Evolutionary conservation across 2,797 vertebrate species (phyloP), one percentile per base, ranked within the genome.

Genomic region (Chloroceryle inda): DNA sequence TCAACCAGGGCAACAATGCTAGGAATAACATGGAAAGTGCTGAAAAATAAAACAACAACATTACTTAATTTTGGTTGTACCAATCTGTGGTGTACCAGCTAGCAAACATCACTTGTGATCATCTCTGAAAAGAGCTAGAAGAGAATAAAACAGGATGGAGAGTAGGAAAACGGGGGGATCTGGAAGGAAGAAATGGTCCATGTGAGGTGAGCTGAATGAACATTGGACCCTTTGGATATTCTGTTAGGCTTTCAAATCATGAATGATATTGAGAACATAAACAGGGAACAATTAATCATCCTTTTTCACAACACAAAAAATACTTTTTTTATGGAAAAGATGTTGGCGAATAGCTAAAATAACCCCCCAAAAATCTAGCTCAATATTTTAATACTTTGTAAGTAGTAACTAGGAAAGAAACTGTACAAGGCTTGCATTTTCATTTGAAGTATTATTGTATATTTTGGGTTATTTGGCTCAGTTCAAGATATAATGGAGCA

Each of bases 401-500:
- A 79, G 33, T 38, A 61, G 29, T 31, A 93, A 45, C 44, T 38
- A 22, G 59, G 85, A 86, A 73, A 69, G 63, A 18, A 72, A 59
- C 47, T 69, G 20, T 66, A 13, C 24, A 47, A 64, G n/a, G 20
- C 37, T 12, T 73, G 53, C 27, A 20, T 67, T 94, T 94, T 69
- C 18, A 71, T 52, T 68, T 84, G 76, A 90, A 61, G 23, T 42
- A 56, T 69, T 75, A 42, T 38, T 64, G 52, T 50, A 3, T 88
- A 38, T 96, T 96, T 92, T 82, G 82, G 80, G 88, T 93, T 42
- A 35, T 85, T 94, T 92, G 66, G 63, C 53, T 96, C 92, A 72
- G 78, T 77, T 91, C 72, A 68, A 83, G 82, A 91, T 91, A 97
- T 90, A 95, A 96, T 81, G 89, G 92, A 96, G 92, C 91, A 91